Base-by-base conservation (phyloP, 1,140 invertebrate species). In the Formica selysi region DNA sequence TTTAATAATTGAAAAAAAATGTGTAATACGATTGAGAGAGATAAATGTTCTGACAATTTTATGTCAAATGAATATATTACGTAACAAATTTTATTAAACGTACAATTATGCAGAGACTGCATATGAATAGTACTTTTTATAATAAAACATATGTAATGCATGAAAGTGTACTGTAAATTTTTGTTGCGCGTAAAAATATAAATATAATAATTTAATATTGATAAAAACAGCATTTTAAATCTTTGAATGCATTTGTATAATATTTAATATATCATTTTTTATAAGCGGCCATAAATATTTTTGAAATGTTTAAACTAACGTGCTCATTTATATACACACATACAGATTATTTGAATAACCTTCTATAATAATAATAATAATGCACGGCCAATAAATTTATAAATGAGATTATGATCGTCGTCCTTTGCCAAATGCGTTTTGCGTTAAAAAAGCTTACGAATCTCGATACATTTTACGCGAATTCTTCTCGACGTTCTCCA, bases 381-480 rank as follows among this genome's bases (percentile, higher is more conserved):
- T 19, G 10, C 26, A 16, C 32, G 3, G 13, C 1, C n/a, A 36
- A 61, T 44, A 44, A 61, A 73, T 73, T 36, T 32, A 61, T 22
- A 7, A 61, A 2, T 13, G 70, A 48, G 0, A n/a, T 67, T 61
- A 41, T n/a, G 22, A 83, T 68, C 3, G 7, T 71, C 32, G 79
- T 13, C 48, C 19, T 44, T 36, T 73, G 54, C 38, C 36, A 61
- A 73, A 61, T 81, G 38, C 36, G 19, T 13, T 44, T 5, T 13
- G 76, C n/a, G 4, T 3, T 32, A 4, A 73, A n/a, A 71, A 61
- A 44, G 13, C 67, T 10, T n/a, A 61, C 32, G 51, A 61, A 73
- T 57, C 36, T 54, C 67, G 29, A 74, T 74, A 74, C 61, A 83
- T 83, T 44, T 83, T 73, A 61, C 22, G 13, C n/a, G 79, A 61